Conservation (phyloP, 2,888 invertebrate species). For the Sinelater perroti region DNA sequence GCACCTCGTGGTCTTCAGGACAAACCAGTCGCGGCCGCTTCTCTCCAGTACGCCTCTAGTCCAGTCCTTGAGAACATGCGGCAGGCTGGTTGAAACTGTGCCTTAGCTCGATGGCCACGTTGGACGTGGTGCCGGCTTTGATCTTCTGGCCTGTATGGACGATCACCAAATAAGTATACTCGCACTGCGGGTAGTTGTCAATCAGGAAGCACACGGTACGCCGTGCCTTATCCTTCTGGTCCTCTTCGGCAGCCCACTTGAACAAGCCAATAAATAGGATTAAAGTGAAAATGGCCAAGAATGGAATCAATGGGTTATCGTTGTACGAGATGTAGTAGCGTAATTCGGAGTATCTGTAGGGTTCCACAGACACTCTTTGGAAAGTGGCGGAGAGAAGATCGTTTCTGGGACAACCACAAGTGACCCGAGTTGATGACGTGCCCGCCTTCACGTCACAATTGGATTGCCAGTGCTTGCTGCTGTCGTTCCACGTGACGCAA, state of each 20-base stretch:
- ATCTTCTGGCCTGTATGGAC: slow-evolving; percentile 4
- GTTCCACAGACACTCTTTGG: background rate
- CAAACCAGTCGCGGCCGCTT: slow-evolving; percentile 24
- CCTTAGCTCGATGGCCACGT: slow-evolving; percentile 19
- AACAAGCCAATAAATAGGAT: slow-evolving; percentile 17
- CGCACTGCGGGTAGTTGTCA: slow-evolving; percentile 19
- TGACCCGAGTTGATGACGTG: background rate
- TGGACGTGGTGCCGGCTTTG: slow-evolving; percentile 18
- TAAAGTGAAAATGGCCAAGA: background rate
- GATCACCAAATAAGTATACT: slow-evolving; percentile 20
- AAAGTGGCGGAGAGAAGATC: background rate
- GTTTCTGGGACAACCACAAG: slow-evolving; percentile 3
- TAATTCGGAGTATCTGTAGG: background rate
- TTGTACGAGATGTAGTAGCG: background rate
- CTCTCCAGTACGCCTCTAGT: background rate
- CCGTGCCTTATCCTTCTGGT: slow-evolving; percentile 2
- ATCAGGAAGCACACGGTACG: slow-evolving; percentile 15
- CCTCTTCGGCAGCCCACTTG: slow-evolving; percentile 9
- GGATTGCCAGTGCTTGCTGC: background rate
- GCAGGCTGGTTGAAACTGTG: slow-evolving; percentile 9
- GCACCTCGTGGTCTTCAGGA: slow-evolving; percentile 8
- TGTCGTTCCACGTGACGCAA: slow-evolving; percentile 4
- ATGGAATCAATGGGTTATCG: slow-evolving; percentile 6
- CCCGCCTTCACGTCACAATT: slow-evolving; percentile 1
- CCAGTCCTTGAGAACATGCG: slow-evolving; percentile 23